A percentile compares a stretch with the other conserved stretches of the same genome.
phyloP scores from a whole-genome alignment of 1,140 invertebrate genomes.

The Triops cancriformis region DNA sequence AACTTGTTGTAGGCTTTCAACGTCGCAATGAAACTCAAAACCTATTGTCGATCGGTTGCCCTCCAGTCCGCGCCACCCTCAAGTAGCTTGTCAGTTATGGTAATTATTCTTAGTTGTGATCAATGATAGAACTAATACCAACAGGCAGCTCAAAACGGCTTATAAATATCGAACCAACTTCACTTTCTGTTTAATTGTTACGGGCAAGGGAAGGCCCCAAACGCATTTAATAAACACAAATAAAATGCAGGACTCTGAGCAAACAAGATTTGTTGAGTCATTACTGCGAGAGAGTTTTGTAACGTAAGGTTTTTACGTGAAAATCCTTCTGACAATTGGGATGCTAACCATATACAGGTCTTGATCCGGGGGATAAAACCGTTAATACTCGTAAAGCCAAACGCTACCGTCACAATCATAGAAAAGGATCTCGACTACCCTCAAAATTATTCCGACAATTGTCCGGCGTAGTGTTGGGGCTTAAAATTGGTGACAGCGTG shows the following conservation, averaged over 20 bases:
- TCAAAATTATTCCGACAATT: not conserved
- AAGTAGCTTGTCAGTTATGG: not conserved
- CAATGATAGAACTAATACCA: not conserved
- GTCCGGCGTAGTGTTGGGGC: not conserved
- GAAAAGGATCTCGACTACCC: not conserved
- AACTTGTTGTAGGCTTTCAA: not conserved
- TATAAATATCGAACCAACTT: slow-evolving; percentile 1
- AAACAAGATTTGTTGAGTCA: not conserved
- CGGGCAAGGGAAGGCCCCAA: not conserved
- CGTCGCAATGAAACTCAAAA: not conserved
- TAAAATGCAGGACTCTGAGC: not conserved
- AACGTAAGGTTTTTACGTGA: not conserved
- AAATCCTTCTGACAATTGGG: not conserved
- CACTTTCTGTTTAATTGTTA: not conserved
- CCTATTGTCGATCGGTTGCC: not conserved
- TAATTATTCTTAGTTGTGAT: slow-evolving; percentile 7
- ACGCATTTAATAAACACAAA: not conserved
- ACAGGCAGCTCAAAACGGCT: not conserved
- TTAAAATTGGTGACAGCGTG: not conserved
- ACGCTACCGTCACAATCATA: not conserved
- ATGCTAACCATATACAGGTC: not conserved
- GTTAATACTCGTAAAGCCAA: not conserved
- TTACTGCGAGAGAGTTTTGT: not conserved
- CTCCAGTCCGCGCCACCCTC: not conserved
- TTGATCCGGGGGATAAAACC: not conserved